Percentiles rank a stretch among this genome's conserved stretches.
Conservation (phyloP, 2,113 vertebrate genomes). For the Nothobranchius furzeri region DNA sequence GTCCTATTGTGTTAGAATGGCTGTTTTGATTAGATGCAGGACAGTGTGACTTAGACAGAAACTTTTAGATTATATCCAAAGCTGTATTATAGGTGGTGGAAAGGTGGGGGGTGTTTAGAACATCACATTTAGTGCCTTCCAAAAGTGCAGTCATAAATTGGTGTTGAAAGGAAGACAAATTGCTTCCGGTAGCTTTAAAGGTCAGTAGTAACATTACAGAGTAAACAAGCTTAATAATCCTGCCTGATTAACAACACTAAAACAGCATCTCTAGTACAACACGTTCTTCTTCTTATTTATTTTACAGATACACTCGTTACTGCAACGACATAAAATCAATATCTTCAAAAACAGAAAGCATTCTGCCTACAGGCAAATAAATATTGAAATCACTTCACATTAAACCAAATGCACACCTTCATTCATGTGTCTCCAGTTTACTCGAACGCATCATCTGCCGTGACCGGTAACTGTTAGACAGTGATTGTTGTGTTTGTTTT, state of each 20-base stretch:
- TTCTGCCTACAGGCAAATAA: conserved; percentile 34
- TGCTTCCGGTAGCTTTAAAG: conserved; percentile 36
- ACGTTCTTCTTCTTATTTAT: conserved; percentile 9
- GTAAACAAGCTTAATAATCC: conserved; percentile 34
- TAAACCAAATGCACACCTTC: neutral
- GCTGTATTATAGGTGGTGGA: too few relatives aligned
- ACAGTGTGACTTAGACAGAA: too few relatives aligned
- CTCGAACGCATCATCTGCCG: conserved; percentile 28
- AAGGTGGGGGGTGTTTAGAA: neutral
- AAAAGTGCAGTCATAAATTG: conserved; percentile 9
- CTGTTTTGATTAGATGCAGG: too few relatives aligned
- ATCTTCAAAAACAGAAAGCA: conserved; percentile 16
- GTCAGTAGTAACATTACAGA: conserved; percentile 37
- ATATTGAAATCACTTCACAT: conserved; percentile 35
- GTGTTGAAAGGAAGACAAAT: conserved; percentile 38
- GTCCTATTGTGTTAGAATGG: too few relatives aligned
- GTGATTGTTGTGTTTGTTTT: neutral
- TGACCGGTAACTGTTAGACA: conserved; percentile 23
- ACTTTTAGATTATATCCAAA: too few relatives aligned
- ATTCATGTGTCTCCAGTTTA: conserved; percentile 9
- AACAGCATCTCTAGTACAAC: conserved; percentile 42
- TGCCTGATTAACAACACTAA: conserved; percentile 17
- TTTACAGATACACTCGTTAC: conserved; percentile 55
- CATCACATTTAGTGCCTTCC: conserved; percentile 1
- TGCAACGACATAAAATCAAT: conserved; percentile 48